Evolutionary conservation across 2,888 invertebrate genomes (phyloP), one percentile per base, ranked within the genome.

Genomic region (Gasteruption jaculator): DNA sequence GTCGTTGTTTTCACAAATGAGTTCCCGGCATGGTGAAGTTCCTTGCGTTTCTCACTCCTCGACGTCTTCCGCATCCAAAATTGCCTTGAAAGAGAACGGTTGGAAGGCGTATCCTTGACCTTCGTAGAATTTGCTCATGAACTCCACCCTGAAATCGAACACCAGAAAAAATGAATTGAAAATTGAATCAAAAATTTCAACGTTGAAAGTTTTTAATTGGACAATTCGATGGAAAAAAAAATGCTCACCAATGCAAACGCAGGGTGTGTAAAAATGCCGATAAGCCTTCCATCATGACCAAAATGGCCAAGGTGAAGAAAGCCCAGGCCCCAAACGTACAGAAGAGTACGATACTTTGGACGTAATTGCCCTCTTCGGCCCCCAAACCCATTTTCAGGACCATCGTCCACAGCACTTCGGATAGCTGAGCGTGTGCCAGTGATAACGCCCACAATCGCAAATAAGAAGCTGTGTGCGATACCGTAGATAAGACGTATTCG

Each of bases 391-490:
- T 73, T 6, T 73, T 65, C 35, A 91, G 71, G 10, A 91, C 81
- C 73, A 80, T 79, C 47, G 73, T 76, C 83, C 83, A 91, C 25
- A 91, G 72, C 1, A 91, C 90, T 57, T 91, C 90, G 29, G 90
- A 89, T 25, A 90, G 70, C 66, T 91, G 91, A 46, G 91, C 89
- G 74, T 96, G 96, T 56, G 96, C 96, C 46, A 96, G 77, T 32
- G 94, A 94, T 56, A 97, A 73, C 7, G 96, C 96, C 96, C 96
- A 96, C 49, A 97, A 76, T 60, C 96, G 89, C 27, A 96, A 80
- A 69, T 96, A 96, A 0, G 94, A 95, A 1, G 96, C 96, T 0
- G 96, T 96, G 67, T 97, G 94, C 0, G 95, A 95, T 53, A 97
- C 86, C 44, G 94, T 94, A 60, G 94, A 93, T 49, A 96, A 80